phyloP scores from a whole-genome alignment of 2,113 vertebrate genomes.

The Emydocephalus ijimae region DNA sequence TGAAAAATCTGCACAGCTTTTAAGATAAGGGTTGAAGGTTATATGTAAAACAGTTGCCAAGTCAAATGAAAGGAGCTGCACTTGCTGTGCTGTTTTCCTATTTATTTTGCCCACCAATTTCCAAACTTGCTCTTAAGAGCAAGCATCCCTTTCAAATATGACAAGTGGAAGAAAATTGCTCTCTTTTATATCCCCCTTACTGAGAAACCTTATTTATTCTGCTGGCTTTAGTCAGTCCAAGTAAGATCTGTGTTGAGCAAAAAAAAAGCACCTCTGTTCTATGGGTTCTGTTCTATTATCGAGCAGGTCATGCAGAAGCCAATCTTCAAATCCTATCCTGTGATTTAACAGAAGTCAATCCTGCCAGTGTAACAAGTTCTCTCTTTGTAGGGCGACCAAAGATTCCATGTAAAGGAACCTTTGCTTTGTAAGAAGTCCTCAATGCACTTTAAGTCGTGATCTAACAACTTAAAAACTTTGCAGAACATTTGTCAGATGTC shows the following conservation, averaged over 20 bases:
- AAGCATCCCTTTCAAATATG: neutral
- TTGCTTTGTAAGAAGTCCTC: neutral
- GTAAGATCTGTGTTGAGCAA: neutral
- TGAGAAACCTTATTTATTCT: neutral
- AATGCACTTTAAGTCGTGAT: neutral
- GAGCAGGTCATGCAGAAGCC: neutral
- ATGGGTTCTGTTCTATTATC: neutral
- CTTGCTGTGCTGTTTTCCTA: neutral
- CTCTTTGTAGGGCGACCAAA: neutral
- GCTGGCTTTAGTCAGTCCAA: neutral
- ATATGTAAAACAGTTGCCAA: neutral
- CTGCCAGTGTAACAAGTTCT: neutral
- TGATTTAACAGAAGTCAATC: neutral
- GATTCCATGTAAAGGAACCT: neutral
- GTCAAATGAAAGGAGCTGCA: neutral
- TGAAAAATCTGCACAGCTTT: neutral
- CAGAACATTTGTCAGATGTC: neutral
- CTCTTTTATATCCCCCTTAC: neutral
- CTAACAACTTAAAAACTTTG: neutral
- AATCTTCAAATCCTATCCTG: neutral
- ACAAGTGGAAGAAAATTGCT: neutral
- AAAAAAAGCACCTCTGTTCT: neutral
- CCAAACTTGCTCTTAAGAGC: neutral
- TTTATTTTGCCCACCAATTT: slow-evolving; percentile 10
- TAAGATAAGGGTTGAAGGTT: neutral